A percentile compares a stretch with the other conserved stretches of the same genome.
These are phyloP conservation scores for Telenomus remus DNA, from an alignment of 1,140 invertebrate genomes.

Conservation along the genomic window DNA sequence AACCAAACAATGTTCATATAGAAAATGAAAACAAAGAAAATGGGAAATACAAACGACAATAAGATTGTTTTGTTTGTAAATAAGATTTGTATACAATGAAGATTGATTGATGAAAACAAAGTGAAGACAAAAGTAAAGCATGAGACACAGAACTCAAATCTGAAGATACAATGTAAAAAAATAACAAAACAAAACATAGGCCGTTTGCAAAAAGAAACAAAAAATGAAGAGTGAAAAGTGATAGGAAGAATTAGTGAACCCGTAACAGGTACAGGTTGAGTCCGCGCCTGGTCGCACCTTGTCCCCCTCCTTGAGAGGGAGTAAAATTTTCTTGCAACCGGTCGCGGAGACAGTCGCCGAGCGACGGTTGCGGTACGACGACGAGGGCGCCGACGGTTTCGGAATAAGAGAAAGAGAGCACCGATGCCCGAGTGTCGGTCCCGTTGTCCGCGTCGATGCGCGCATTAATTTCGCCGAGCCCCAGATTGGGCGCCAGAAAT, in stretches of 20 bases:
- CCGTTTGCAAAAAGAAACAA: not conserved
- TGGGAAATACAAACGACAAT: too few species aligned
- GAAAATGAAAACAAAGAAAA: too few species aligned
- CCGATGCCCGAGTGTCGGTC: constrained; percentile 34
- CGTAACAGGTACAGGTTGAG: not conserved
- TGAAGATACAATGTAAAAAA: too few species aligned
- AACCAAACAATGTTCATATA: too few species aligned
- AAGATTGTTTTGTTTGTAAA: too few species aligned
- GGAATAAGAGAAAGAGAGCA: constrained; percentile 20
- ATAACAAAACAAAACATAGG: too few species aligned
- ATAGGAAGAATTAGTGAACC: not conserved
- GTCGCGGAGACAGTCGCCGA: constrained; percentile 39
- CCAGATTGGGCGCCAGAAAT: constrained; percentile 30
- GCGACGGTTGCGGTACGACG: constrained; percentile 33
- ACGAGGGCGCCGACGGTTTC: constrained; percentile 7
- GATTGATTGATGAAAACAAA: too few species aligned
- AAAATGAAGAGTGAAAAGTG: not conserved
- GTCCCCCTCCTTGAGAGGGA: constrained; percentile 8
- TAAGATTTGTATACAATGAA: too few species aligned
- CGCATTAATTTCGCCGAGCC: constrained; percentile 52
- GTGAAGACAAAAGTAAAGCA: too few species aligned
- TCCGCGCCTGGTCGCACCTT: constrained; percentile 31
- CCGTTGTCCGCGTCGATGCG: constrained; percentile 46
- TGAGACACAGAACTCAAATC: too few species aligned
- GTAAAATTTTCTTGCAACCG: constrained; percentile 33